A percentile compares a stretch with the other conserved stretches of the same genome.
These are phyloP conservation scores for Calcarius lapponicus DNA, from an alignment of 2,797 vertebrate species.

Conservation along the genomic window DNA sequence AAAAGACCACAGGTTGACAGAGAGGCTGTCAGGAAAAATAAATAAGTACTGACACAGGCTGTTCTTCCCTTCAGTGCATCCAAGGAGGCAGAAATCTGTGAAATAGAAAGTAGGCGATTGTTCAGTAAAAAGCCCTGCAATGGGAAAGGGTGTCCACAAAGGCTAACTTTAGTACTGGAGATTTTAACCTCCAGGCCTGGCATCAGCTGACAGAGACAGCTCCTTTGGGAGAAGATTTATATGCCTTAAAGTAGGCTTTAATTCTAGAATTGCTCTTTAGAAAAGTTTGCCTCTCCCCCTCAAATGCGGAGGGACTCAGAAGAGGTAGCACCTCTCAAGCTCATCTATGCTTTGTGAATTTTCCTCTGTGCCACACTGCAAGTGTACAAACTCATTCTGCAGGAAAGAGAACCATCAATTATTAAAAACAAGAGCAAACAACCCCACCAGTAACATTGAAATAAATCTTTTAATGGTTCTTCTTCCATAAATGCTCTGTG, in stretches of 20 bases:
- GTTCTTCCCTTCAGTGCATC: not conserved
- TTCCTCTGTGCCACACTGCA: not conserved
- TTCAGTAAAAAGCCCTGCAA: not conserved
- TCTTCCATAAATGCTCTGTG: not conserved
- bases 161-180: not conserved
- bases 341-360: not conserved
- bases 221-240: not conserved
- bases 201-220: not conserved
- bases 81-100: not conserved
- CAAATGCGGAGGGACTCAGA: not conserved
- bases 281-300: not conserved
- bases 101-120: not conserved
- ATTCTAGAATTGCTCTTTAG: not conserved
- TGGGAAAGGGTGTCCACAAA: not conserved
- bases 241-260: not conserved
- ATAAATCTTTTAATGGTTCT: constrained; percentile 17
- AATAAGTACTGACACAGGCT: constrained; percentile 17
- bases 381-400: not conserved
- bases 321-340: not conserved
- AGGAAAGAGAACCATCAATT: not conserved
- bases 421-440: not conserved
- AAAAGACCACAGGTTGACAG: constrained; percentile 7
- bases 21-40: constrained; percentile 8
- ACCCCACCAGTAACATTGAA: not conserved
- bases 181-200: not conserved